These are phyloP conservation scores for Sinonovacula constricta DNA, from an alignment of 1,140 invertebrate genomes.

Conservation along the genomic window DNA sequence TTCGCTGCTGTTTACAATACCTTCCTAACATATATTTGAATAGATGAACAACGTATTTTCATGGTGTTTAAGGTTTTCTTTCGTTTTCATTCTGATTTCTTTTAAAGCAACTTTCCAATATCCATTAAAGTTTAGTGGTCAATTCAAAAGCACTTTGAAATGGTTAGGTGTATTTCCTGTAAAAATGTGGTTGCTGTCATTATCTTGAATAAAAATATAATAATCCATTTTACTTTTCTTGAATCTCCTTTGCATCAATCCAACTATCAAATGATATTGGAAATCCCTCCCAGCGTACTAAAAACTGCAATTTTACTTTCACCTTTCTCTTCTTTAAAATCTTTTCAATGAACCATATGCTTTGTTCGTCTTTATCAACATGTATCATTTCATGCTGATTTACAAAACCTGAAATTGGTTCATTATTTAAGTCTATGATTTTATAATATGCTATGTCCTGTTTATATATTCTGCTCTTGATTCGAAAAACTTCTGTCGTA, in stretches of 20 bases:
- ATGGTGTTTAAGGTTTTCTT: too few species aligned
- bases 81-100: too few species aligned
- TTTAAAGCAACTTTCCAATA: too few species aligned
- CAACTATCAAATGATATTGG: constrained; percentile 40
- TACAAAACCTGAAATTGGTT: constrained; percentile 15
- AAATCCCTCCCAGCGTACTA: constrained; percentile 32
- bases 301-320: constrained; percentile 27
- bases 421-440: constrained; percentile 11
- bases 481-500: too few species aligned
- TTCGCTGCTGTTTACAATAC: too few species aligned
- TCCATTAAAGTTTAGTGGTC: constrained; percentile 5
- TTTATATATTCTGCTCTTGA: constrained; percentile 30
- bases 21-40: too few species aligned
- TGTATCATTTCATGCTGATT: neutral
- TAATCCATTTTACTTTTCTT: too few species aligned
- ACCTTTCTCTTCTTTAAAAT: constrained; percentile 23
- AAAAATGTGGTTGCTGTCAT: constrained; percentile 14
- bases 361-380: constrained; percentile 22
- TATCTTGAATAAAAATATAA: too few species aligned
- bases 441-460: constrained; percentile 6
- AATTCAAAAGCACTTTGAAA: constrained; percentile 28
- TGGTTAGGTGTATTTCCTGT: constrained; percentile 9
- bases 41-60: too few species aligned
- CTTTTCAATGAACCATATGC: constrained; percentile 33
- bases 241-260: too few species aligned